Evolutionary conservation across 2,888 invertebrate species (phyloP).

Genomic region (Idaea straminata): DNA sequence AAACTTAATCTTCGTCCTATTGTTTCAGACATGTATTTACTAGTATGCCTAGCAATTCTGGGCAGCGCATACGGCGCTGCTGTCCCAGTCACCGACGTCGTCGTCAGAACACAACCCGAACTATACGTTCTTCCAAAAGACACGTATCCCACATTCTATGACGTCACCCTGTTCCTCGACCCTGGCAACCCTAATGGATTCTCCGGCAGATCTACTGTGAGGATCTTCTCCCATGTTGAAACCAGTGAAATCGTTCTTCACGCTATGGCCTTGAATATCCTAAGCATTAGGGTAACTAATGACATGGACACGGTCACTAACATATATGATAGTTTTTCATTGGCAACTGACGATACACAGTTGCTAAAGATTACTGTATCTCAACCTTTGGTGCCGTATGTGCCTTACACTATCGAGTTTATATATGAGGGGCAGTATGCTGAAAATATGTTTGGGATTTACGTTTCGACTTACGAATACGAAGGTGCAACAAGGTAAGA

Average conservation of each 20-base stretch:
- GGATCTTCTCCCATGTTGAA: slow-evolving; percentile 41
- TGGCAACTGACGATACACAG: slow-evolving; percentile 62
- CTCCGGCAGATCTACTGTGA: slow-evolving; percentile 66
- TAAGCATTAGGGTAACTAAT: slow-evolving; percentile 36
- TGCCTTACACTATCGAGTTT: slow-evolving; percentile 74
- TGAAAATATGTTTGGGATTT: slow-evolving; percentile 82
- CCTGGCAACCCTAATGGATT: slow-evolving; percentile 64
- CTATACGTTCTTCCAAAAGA: slow-evolving; percentile 76
- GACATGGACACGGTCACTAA: slow-evolving; percentile 31
- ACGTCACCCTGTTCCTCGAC: slow-evolving; percentile 68
- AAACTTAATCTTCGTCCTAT: slow-evolving; percentile 6
- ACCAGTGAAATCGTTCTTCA: slow-evolving; percentile 66
- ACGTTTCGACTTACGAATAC: slow-evolving; percentile 76
- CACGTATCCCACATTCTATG: slow-evolving; percentile 76
- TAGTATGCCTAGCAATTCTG: slow-evolving; percentile 49
- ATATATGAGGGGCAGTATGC: slow-evolving; percentile 79
- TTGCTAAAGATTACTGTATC: slow-evolving; percentile 70
- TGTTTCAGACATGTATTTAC: slow-evolving; percentile 65
- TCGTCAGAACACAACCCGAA: slow-evolving; percentile 30
- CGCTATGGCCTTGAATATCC: slow-evolving; percentile 64
- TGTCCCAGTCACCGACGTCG: slow-evolving; percentile 20
- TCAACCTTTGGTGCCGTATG: slow-evolving; percentile 44
- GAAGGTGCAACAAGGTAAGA: slow-evolving; percentile 48
- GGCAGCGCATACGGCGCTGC: slow-evolving; percentile 48
- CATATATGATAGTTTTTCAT: slow-evolving; percentile 32